A percentile compares a stretch with the other conserved stretches of the same genome.
Conservation (phyloP, 2,113 vertebrate genomes). For the Pygathrix nemaeus region DNA sequence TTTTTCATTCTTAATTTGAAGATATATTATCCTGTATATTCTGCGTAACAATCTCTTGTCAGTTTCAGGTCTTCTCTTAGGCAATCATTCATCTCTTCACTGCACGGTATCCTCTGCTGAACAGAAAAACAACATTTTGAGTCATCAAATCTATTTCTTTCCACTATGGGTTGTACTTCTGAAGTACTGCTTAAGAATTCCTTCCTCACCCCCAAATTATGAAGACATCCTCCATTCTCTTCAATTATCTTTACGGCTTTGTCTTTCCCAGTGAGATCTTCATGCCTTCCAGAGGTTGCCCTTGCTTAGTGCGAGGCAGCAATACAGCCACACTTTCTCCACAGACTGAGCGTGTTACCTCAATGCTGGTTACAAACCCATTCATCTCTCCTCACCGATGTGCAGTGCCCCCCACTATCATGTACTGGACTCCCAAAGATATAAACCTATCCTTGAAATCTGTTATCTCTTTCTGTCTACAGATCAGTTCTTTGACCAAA, state of each 20-base stretch:
- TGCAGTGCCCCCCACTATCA: rapidly evolving
- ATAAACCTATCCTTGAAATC: rapidly evolving
- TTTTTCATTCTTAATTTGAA: not conserved
- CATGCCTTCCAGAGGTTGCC: not conserved
- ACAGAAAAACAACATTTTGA: rapidly evolving
- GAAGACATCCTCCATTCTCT: not conserved
- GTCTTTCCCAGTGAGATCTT: rapidly evolving
- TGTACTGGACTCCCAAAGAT: rapidly evolving
- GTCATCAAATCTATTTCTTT: not conserved
- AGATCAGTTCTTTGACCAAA: too few species aligned
- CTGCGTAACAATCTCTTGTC: too few species aligned
- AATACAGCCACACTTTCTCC: rapidly evolving
- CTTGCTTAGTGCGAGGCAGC: too few species aligned
- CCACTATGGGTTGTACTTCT: rapidly evolving
- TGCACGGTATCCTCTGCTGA: rapidly evolving
- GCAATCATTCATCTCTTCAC: too few species aligned
- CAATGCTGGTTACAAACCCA: rapidly evolving
- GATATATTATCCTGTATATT: rapidly evolving
- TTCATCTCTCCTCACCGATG: rapidly evolving
- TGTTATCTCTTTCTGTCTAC: rapidly evolving
- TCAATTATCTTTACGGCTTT: rapidly evolving
- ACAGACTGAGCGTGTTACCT: rapidly evolving
- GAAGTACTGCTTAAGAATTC: rapidly evolving
- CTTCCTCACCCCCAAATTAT: rapidly evolving
- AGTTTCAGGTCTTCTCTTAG: not conserved